These are phyloP conservation scores for Ectemnius lituratus DNA, from an alignment of 2,888 invertebrate species.

Conservation along the genomic window DNA sequence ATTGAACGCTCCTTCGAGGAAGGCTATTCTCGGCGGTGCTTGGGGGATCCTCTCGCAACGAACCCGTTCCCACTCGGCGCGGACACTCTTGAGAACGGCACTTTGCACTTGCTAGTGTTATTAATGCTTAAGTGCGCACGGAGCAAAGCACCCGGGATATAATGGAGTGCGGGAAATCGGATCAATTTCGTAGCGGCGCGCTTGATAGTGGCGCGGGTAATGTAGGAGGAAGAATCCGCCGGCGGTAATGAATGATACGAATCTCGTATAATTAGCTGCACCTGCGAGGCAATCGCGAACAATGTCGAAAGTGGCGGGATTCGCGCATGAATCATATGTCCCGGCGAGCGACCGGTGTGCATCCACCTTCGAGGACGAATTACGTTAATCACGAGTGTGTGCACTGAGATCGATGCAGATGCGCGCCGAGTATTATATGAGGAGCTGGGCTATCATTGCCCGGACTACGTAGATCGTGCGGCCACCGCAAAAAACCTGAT, in stretches of 20 bases:
- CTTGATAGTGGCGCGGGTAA: slow-evolving; percentile 10
- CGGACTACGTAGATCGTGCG: slow-evolving; percentile 15
- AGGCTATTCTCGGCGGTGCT: slow-evolving; percentile 58
- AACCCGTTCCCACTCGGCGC: slow-evolving; percentile 30
- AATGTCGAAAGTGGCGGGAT: slow-evolving; percentile 62
- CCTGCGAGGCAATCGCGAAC: slow-evolving; percentile 56
- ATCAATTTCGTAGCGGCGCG: not conserved
- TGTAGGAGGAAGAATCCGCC: slow-evolving; percentile 20
- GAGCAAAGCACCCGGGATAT: not conserved
- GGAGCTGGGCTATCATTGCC: slow-evolving; percentile 42
- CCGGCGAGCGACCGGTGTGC: slow-evolving; percentile 30
- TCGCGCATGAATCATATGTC: slow-evolving; percentile 61
- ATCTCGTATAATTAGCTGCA: slow-evolving; percentile 59
- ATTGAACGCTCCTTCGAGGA: slow-evolving; percentile 68
- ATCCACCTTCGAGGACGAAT: slow-evolving; percentile 52
- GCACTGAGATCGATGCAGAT: slow-evolving; percentile 52
- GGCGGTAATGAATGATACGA: slow-evolving; percentile 44
- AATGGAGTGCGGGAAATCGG: slow-evolving; percentile 8
- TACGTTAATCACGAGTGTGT: slow-evolving; percentile 55
- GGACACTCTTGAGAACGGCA: not conserved
- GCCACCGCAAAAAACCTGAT: slow-evolving; percentile 40
- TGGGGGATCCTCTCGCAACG: slow-evolving; percentile 36
- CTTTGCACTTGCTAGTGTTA: no score
- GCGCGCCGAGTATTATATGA: slow-evolving; percentile 29
- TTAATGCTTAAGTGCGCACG: no score